These are phyloP conservation scores for Drosophila affinis DNA, from an alignment of 2,888 invertebrate genomes.

Conservation along the genomic window DNA sequence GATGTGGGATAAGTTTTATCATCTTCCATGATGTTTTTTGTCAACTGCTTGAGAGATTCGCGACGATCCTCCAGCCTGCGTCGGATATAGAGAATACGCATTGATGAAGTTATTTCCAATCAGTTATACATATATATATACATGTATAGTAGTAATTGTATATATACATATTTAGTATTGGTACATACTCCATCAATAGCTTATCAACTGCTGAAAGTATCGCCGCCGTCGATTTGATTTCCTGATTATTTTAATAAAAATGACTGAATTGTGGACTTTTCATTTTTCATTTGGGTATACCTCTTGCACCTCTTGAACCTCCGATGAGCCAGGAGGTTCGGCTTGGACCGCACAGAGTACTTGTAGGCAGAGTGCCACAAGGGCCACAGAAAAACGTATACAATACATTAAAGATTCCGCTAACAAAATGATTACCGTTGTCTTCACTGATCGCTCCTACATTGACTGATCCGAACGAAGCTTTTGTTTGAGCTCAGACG, in stretches of 20 bases:
- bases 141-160: no score
- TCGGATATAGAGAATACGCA: not conserved
- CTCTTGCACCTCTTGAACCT: slow-evolving; percentile 10
- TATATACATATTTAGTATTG: no score
- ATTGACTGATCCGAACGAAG: not conserved
- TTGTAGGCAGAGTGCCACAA: slow-evolving; percentile 7
- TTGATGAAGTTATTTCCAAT: no score
- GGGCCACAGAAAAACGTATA: not conserved
- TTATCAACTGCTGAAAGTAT: slow-evolving; percentile 12
- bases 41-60: slow-evolving; percentile 12
- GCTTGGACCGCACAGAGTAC: not conserved
- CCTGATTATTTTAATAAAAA: not conserved
- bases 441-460: not conserved
- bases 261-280: not conserved
- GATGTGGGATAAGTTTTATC: slow-evolving; percentile 8
- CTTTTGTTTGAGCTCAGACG: not conserved
- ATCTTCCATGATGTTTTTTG: not conserved
- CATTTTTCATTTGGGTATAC: not conserved
- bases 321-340: not conserved
- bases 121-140: no score
- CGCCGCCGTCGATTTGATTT: not conserved
- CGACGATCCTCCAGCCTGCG: slow-evolving; percentile 14
- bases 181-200: slow-evolving; percentile 17
- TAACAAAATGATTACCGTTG: not conserved
- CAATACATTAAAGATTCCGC: not conserved